Conservation (phyloP, 2,797 vertebrate species). For the Morelia viridis region DNA sequence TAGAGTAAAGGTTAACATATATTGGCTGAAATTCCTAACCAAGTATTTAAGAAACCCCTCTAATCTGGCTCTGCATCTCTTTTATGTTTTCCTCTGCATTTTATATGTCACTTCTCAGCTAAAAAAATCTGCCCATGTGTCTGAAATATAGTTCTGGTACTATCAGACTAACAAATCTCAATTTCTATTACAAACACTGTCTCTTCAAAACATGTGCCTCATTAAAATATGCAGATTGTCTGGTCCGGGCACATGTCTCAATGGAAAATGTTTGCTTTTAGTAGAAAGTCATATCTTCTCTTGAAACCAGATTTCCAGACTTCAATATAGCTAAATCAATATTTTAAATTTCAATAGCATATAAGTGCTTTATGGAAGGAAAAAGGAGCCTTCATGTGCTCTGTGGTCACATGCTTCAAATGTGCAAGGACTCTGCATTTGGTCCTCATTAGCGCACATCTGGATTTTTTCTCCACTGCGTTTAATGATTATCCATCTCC, state of each 20-base stretch:
- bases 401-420: neutral
- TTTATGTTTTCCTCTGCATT: conserved; percentile 2
- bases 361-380: neutral
- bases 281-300: conserved; percentile 46
- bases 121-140: conserved; percentile 7
- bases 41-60: neutral
- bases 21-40: neutral
- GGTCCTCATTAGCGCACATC: neutral
- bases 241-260: conserved; percentile 45
- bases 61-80: neutral
- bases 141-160: conserved; percentile 25
- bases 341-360: neutral
- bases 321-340: conserved; percentile 31
- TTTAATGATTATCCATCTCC: conserved; percentile 8
- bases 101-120: conserved; percentile 13
- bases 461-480: neutral
- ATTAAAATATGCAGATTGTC: conserved; percentile 62
- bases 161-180: conserved; percentile 49
- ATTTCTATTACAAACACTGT: conserved; percentile 34
- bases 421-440: neutral
- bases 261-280: conserved; percentile 8
- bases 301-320: conserved; percentile 37
- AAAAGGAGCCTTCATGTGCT: neutral
- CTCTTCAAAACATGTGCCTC: conserved; percentile 38
- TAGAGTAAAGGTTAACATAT: neutral